These are phyloP conservation scores for Germaria angustata DNA, from an alignment of 2,888 invertebrate genomes.

Conservation along the genomic window DNA sequence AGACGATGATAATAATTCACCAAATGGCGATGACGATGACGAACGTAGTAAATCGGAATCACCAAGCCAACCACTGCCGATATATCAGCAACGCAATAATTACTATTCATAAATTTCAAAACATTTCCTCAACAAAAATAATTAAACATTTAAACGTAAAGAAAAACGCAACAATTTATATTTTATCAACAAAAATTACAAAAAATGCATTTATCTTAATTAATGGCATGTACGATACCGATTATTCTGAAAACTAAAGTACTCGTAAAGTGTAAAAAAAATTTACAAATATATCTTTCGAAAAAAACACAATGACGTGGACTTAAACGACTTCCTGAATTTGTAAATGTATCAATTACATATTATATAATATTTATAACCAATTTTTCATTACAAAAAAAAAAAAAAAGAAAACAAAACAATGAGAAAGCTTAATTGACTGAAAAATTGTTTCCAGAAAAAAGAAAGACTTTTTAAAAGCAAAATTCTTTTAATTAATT, in stretches of 20 bases:
- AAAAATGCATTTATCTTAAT: constrained; percentile 68
- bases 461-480: constrained; percentile 24
- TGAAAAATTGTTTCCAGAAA: constrained; percentile 56
- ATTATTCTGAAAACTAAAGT: constrained; percentile 31
- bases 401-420: neutral
- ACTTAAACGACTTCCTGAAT: constrained; percentile 39
- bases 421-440: constrained; percentile 62
- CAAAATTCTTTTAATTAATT: constrained; percentile 48
- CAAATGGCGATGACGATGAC: constrained; percentile 77
- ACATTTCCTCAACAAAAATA: constrained; percentile 17
- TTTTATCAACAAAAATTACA: constrained; percentile 62
- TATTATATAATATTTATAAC: neutral
- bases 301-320: constrained; percentile 9
- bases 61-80: constrained; percentile 89
- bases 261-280: neutral
- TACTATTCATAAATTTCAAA: constrained; percentile 83
- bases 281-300: constrained; percentile 14
- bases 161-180: constrained; percentile 57
- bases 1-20: constrained; percentile 36
- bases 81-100: constrained; percentile 93
- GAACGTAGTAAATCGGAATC: constrained; percentile 81
- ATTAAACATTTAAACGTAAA: constrained; percentile 10
- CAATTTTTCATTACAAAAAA: neutral
- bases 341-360: constrained; percentile 46
- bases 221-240: constrained; percentile 30